These are phyloP conservation scores for Chondrosia reniformis DNA, from an alignment of 37 sponge, comb jelly and placozoan genomes.

Conservation along the genomic window DNA sequence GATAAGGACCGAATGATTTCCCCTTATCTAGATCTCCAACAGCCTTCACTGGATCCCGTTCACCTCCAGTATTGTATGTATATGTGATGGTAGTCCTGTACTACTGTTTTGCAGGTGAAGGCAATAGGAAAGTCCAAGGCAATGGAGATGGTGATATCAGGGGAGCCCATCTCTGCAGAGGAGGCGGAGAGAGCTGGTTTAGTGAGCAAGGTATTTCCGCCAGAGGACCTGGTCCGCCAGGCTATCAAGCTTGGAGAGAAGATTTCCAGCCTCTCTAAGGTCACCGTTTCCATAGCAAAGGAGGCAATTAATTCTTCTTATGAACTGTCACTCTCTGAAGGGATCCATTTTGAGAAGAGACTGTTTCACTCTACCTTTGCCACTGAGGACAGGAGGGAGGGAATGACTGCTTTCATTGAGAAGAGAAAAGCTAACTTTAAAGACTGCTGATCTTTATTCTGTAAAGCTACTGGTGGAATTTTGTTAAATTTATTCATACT, in stretches of 20 bases:
- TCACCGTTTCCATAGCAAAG: constrained; percentile 82
- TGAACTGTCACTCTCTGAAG: constrained; percentile 74
- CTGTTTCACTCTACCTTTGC: constrained; percentile 91
- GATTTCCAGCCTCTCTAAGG: constrained; percentile 72
- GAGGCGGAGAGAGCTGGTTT: constrained; percentile 92
- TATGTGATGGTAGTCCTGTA: no score
- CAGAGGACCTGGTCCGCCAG: constrained; percentile 71
- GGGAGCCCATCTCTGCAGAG: constrained; percentile 71
- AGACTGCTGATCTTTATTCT: no score
- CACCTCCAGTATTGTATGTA: constrained; percentile 12
- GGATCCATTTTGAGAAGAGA: constrained; percentile 83
- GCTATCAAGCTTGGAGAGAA: constrained; percentile 83
- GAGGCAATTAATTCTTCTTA: constrained; percentile 85
- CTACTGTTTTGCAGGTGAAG: no score
- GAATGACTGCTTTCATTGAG: constrained; percentile 95
- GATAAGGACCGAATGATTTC: constrained; percentile 30
- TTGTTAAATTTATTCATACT: no score
- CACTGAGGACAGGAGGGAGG: constrained; percentile 88
- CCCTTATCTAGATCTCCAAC: no score
- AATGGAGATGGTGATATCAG: constrained; percentile 97
- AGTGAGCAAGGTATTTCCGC: constrained; percentile 91
- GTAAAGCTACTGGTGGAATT: no score
- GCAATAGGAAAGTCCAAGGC: constrained; percentile 96
- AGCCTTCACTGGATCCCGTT: constrained; percentile 6
- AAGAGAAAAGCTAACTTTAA: constrained; percentile 85